Percentiles rank a stretch among this genome's conserved stretches.
These are phyloP conservation scores for Poecilia picta DNA, from an alignment of 2,797 vertebrate genomes.

Conservation along the genomic window DNA sequence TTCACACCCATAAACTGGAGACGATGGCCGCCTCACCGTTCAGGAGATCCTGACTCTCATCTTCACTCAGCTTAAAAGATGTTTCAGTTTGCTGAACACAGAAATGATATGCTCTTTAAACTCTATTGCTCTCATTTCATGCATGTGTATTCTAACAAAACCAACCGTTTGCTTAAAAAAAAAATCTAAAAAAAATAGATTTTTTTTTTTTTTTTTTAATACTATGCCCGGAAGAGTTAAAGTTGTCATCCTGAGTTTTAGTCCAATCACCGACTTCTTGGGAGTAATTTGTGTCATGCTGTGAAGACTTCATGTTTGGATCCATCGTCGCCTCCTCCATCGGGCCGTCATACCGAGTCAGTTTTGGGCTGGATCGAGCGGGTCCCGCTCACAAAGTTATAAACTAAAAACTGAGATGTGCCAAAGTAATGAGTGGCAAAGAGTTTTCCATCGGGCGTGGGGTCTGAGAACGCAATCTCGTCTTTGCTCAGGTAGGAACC, in stretches of 20 bases:
- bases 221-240: conserved; percentile 70
- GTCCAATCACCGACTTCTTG: conserved; percentile 62
- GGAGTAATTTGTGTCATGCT: conserved; percentile 57
- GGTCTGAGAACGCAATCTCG: conserved; percentile 99
- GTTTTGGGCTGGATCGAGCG: conserved; percentile 57
- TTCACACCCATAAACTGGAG: conserved; percentile 38
- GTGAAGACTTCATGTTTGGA: conserved; percentile 11
- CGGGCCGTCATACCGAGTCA: conserved; percentile 63
- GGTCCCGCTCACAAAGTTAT: conserved; percentile 95
- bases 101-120: conserved; percentile 57
- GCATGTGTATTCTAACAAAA: conserved; percentile 71
- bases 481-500: conserved; percentile 97
- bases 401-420: conserved; percentile 98
- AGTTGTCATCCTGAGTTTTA: conserved; percentile 85
- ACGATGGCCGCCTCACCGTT: conserved; percentile 20
- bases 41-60: conserved; percentile 21
- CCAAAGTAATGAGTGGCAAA: conserved; percentile 97
- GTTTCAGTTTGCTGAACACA: conserved; percentile 33
- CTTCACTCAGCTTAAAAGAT: conserved; percentile 26
- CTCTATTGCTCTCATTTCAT: conserved; percentile 77
- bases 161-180: conserved; percentile 71
- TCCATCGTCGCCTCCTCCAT: conserved; percentile 24
- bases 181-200: conserved; percentile 75
- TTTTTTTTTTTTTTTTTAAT: conserved; percentile 73
- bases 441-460: conserved; percentile 97